Base-by-base conservation (phyloP, 2,113 vertebrate species). In the Neolamprologus devosi region DNA sequence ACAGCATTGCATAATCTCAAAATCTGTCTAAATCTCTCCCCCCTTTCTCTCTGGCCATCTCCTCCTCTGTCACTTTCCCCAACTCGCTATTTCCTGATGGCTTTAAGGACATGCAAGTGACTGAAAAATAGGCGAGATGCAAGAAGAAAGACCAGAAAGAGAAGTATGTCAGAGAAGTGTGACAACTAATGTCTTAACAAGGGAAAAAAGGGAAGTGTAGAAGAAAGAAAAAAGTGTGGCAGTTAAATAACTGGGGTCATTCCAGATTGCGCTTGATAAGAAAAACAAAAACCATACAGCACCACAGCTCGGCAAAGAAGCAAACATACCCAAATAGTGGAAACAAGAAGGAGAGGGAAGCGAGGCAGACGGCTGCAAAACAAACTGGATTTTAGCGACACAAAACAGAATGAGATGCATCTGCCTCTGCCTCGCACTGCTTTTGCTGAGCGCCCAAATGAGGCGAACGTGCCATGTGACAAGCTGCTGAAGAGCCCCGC, bases 1-100 rank as follows among this genome's bases (percentile, higher is more conserved):
- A 60, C 28, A 12, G 84, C 42, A 45, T 90, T 91, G 86, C 86
- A 51, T 93, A 89, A 94, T 90, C 23, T 26, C 84, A 53, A 81
- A 89, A 88, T 89, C 65, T 89, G 73, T 87, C 81, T 57, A 51
- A 85, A 68, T 80, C 85, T 30, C 84, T 21, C 26, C 17, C 40
- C 21, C 40, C n/a, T 58, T 51, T 37, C n/a, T 65, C 42, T 45
- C 55, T 6, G 40, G 55, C 54, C 82, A 8, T 23, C 23, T 84
- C 54, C 80, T 51, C 30, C 42, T 70, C 28, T 79, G 78, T 90
- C 80, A 81, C 19, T 63, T 83, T 83, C 21, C 70, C 42, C 86
- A 42, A 9, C 51, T 53, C 19, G 47, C 75, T 75, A 12, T 10
- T 37, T 87, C 86, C 33, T 21, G 68, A 54, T 2, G 73, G 26